Percentiles rank a stretch among this genome's conserved stretches.
phyloP scores from a whole-genome alignment of 2,113 vertebrate genomes.

The Miniopterus natalensis region DNA sequence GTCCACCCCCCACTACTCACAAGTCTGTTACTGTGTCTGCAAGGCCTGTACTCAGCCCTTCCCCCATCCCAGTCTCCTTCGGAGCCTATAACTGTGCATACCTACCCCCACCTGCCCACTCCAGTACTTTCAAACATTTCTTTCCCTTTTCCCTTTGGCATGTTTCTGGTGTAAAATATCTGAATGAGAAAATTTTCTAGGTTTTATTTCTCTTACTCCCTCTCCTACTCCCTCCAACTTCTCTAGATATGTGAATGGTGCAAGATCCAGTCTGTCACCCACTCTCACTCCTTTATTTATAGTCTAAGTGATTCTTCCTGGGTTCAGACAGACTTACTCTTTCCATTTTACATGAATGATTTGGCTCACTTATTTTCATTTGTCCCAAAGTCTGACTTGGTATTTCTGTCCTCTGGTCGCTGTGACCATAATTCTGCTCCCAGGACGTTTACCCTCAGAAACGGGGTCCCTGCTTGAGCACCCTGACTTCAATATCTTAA shows the following conservation, averaged over 20 bases:
- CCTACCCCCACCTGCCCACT: no score
- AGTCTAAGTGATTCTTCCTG: not conserved
- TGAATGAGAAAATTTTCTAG: not conserved
- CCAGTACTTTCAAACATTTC: not conserved
- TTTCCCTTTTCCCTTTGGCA: not conserved
- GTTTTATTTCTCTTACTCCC: not conserved
- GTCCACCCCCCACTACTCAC: no score
- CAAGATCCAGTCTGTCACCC: not conserved
- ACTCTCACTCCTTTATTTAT: slow-evolving; percentile 5
- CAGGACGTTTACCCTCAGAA: not conserved
- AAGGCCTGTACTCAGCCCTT: no score
- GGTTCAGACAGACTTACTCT: not conserved
- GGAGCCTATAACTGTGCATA: not conserved
- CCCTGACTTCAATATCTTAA: not conserved
- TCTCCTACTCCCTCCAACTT: not conserved
- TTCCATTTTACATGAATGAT: not conserved
- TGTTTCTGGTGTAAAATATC: not conserved
- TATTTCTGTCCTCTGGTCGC: not conserved
- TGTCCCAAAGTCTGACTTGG: not conserved
- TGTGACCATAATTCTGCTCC: not conserved
- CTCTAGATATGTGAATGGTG: not conserved
- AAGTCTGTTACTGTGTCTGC: not conserved
- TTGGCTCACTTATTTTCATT: not conserved
- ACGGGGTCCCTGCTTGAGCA: not conserved
- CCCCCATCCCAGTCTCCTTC: not conserved